Evolutionary conservation across 2,797 vertebrate genomes (phyloP).

Genomic region (Sciaenops ocellatus): DNA sequence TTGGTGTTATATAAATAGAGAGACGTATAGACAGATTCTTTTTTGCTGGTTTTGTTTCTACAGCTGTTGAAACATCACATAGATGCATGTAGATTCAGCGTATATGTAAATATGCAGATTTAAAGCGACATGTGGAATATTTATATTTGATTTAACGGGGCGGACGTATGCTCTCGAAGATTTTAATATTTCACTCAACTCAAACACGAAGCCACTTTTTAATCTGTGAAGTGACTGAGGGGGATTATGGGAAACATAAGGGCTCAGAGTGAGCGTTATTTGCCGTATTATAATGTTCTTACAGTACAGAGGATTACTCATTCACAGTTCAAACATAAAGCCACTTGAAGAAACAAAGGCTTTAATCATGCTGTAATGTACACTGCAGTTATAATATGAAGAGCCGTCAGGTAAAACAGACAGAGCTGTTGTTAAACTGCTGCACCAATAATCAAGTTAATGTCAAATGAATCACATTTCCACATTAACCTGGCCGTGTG

Average conservation of each 20-base stretch:
- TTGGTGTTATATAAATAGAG: too few species aligned
- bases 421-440: conserved; percentile 11
- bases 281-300: neutral
- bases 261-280: neutral
- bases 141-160: neutral
- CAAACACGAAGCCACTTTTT: neutral
- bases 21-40: too few species aligned
- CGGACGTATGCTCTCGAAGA: neutral
- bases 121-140: too few species aligned
- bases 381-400: neutral
- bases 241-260: conserved; percentile 10
- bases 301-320: neutral
- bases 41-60: too few species aligned
- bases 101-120: neutral
- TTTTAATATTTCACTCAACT: neutral
- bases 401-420: neutral
- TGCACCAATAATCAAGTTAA: conserved; percentile 24
- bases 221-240: neutral
- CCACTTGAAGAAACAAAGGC: conserved; percentile 14
- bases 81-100: neutral
- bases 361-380: neutral
- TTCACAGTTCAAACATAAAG: conserved; percentile 18
- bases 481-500: conserved; percentile 17
- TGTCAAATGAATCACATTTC: conserved; percentile 19
- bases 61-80: too few species aligned